Percentiles rank a stretch among this genome's conserved stretches.
Evolutionary conservation across 2,113 vertebrate species (phyloP).

Genomic region (Corythaeola cristata): DNA sequence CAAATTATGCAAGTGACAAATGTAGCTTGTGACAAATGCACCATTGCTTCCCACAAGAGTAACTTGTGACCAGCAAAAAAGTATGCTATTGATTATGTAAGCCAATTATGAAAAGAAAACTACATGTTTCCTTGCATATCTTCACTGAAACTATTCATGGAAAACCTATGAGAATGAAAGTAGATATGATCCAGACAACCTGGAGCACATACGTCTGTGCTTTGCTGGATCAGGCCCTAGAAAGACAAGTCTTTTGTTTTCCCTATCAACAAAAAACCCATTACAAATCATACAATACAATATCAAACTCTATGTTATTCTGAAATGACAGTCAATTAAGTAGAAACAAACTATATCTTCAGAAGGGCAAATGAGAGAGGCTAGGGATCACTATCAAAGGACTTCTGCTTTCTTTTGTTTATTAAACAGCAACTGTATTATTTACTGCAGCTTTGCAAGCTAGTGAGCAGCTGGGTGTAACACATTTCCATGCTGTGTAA

Average conservation of each 20-base stretch:
- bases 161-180: constrained; percentile 13
- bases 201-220: background rate
- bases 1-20: background rate
- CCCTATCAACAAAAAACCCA: background rate
- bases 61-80: background rate
- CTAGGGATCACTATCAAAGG: constrained; percentile 63
- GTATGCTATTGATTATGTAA: background rate
- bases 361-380: constrained; percentile 43
- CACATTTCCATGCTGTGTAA: constrained; percentile 77
- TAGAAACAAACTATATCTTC: constrained; percentile 53
- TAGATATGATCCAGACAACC: background rate
- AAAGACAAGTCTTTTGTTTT: background rate
- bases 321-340: constrained; percentile 35
- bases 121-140: background rate
- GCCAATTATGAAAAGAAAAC: background rate
- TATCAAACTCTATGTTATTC: constrained; percentile 10
- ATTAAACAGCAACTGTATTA: constrained; percentile 68
- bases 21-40: background rate
- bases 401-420: constrained; percentile 66
- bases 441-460: constrained; percentile 65
- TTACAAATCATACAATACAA: background rate
- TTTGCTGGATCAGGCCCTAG: background rate
- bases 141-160: background rate
- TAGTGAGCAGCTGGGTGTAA: constrained; percentile 67
- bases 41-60: background rate